Evolutionary conservation across 2,797 vertebrate genomes (phyloP), one percentile per base, ranked within the genome.

Genomic region (Sebastes oblongus): DNA sequence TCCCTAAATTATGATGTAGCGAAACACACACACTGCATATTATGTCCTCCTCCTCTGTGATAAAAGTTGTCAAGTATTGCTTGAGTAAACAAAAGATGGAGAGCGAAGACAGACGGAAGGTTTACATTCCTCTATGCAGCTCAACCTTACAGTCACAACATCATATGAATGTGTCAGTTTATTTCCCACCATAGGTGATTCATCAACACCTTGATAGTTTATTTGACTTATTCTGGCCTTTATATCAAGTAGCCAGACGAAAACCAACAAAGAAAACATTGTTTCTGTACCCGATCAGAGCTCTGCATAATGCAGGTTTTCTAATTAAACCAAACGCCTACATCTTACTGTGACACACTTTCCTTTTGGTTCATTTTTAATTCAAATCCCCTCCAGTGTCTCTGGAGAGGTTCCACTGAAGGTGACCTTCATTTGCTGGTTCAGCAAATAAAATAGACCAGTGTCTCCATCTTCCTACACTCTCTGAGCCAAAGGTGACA

Each of bases 111-210:
- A 88, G 82, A 88, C 55, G 61, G 14, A 24, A 32, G 56, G 87
- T 89, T 89, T 88, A 83, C 89, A 93, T 94, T 94, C 91, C 82
- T 87, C 84, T 54, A 10, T 82, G 65, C 77, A 88, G 69, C 77
- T 88, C 89, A 87, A 69, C 83, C 76, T 77, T 71, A 68, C 46
- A 90, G 80, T 88, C 65, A 87, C 83, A 92, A 91, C 91, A 86
- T 58, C 6, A 18, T 58, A 62, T 72, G 70, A 78, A 84, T 76
- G 22, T 46, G 73, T 83, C 59, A 8, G 29, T 81, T 85, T 74
- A 87, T 90, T 90, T 87, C 77, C 75, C 76, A 88, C 66, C 78
- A 71, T 68, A 54, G 34, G 78, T 85, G 77, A 90, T 93, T 90
- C 73, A 88, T 89, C 81, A 81, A 75, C 82, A 83, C 52, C 75